Percentiles rank a stretch among this genome's conserved stretches.
Evolutionary conservation across 2,113 vertebrate genomes (phyloP).

Genomic region (Notechis scutatus): DNA sequence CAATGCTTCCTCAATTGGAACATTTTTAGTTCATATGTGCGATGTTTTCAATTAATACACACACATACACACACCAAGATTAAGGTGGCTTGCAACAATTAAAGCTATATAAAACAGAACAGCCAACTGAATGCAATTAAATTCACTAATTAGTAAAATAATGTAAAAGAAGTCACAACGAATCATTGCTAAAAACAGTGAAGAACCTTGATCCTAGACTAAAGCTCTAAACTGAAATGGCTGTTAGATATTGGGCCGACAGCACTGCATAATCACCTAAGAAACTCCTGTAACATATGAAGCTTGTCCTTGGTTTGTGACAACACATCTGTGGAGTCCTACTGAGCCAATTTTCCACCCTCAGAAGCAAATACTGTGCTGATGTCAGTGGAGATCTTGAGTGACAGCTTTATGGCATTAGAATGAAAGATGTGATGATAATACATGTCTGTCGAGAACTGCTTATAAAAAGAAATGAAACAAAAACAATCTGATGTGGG

Average conservation of each 20-base stretch:
- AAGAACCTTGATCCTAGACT: background rate
- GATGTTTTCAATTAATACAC: background rate
- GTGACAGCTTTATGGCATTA: background rate
- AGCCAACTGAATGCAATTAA: background rate
- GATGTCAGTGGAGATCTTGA: constrained; percentile 9
- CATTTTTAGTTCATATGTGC: background rate
- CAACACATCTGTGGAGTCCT: background rate
- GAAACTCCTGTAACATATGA: background rate
- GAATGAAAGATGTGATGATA: constrained; percentile 34
- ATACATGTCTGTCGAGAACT: constrained; percentile 9
- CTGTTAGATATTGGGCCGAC: background rate
- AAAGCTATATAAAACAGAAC: background rate
- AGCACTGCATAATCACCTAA: constrained; percentile 10
- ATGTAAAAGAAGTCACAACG: background rate
- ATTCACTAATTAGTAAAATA: background rate
- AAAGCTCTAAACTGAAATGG: background rate
- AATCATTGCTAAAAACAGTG: background rate
- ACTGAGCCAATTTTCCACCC: constrained; percentile 19
- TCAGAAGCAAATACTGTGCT: background rate
- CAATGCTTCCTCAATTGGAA: background rate
- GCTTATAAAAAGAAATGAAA: constrained; percentile 8
- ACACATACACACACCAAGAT: background rate
- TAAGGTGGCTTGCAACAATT: background rate
- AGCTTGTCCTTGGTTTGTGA: background rate
- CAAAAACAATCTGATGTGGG: background rate